phyloP scores from a whole-genome alignment of 2,113 vertebrate species.

The Progne subis region DNA sequence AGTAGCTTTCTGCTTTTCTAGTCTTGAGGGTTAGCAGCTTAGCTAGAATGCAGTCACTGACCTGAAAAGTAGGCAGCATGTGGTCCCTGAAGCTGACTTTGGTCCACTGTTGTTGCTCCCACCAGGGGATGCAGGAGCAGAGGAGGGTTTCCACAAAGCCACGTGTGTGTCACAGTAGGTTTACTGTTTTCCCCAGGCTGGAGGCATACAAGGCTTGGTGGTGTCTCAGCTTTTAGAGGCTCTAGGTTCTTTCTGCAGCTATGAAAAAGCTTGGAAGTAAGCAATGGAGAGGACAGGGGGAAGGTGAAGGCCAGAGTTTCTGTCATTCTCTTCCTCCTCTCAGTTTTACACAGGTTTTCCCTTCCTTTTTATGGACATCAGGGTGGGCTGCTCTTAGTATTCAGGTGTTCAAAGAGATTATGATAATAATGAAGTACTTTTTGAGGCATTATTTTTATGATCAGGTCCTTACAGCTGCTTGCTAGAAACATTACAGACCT shows the following conservation, averaged over 20 bases:
- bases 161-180: not conserved
- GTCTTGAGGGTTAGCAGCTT: not conserved
- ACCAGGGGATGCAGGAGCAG: not conserved
- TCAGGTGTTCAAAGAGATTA: not conserved
- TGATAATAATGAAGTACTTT: not conserved
- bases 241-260: not conserved
- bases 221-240: not conserved
- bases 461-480: not conserved
- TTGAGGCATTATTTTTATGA: not conserved
- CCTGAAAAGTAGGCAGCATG: not conserved
- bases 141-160: not conserved
- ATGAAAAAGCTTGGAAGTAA: not conserved
- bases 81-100: not conserved
- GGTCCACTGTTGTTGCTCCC: not conserved
- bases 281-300: accelerated
- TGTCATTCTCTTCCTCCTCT: not conserved
- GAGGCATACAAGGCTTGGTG: not conserved
- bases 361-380: not conserved
- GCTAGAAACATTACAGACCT: not conserved
- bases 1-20: not conserved
- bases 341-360: not conserved
- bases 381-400: not conserved
- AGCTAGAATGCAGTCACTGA: not conserved
- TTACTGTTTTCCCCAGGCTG: not conserved
- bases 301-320: not conserved